Conservation (phyloP, 2,113 vertebrate species). For the Numenius arquata region DNA sequence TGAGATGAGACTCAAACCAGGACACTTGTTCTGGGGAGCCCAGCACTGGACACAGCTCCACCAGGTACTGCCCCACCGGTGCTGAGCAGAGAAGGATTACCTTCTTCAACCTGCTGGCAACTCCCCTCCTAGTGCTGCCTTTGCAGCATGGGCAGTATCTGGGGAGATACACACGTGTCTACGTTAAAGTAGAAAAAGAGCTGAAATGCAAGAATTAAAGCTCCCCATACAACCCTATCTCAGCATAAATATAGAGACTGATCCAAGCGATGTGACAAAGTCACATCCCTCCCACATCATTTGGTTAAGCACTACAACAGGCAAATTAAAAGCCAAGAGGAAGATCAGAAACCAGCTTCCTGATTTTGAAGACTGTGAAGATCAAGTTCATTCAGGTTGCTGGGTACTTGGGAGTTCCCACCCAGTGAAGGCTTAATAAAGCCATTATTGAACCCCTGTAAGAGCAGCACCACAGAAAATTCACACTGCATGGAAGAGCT, state of each 20-base stretch:
- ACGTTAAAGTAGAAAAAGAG: background rate
- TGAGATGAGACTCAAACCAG: background rate
- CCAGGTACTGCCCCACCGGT: background rate
- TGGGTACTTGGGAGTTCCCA: background rate
- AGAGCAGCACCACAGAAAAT: background rate
- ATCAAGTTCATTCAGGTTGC: background rate
- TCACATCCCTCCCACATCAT: accelerated
- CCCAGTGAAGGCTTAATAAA: background rate
- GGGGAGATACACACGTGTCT: background rate
- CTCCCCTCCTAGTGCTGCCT: background rate
- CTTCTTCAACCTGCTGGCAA: background rate
- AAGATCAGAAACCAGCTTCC: background rate
- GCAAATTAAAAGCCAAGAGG: background rate
- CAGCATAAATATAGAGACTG: background rate
- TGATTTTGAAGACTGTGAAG: background rate
- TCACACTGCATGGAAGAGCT: background rate
- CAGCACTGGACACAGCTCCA: background rate
- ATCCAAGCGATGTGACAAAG: background rate
- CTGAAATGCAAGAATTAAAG: background rate
- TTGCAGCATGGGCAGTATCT: background rate
- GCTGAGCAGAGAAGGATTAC: background rate
- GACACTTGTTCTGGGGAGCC: background rate
- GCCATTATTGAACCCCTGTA: background rate
- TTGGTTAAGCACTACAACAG: background rate
- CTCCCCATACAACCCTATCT: background rate